Evolutionary conservation across 2,797 vertebrate species (phyloP), one percentile per base, ranked within the genome.

Genomic region (Malurus leucopterus): DNA sequence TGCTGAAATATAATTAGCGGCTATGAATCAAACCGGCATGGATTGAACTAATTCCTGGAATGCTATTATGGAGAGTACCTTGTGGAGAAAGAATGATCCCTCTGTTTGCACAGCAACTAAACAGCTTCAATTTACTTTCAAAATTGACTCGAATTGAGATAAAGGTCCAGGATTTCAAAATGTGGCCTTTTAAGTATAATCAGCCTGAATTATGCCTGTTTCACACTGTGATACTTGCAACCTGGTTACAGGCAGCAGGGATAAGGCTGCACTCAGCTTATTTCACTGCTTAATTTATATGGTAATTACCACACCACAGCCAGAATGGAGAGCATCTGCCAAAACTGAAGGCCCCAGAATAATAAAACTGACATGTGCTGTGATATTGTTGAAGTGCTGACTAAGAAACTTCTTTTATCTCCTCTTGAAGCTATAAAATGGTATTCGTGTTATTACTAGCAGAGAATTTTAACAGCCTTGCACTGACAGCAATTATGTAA

Each of bases 401-500:
- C 96, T 97, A 95, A 96, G 96, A 95, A 92, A 94, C 94, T 97
- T 96, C 96, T 96, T 97, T 97, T 95, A 96, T 97, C 96, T 96
- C 90, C 94, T 96, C 96, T 96, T 81, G 92, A 97, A 95, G 95
- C 96, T 95, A 90, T 95, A 96, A 96, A 97, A 95, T 92, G 91
- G 93, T 91, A 96, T 96, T 96, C 81, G 22, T 97, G 96, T 96
- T 97, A 96, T 96, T 97, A 97, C 96, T 97, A 97, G 95, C 95
- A 63, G 89, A 95, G 97, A 95, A 97, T 97, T 97, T 96, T 97
- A 97, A 96, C 96, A 96, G 96, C 96, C 95, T 94, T 96, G 96
- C 96, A 96, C 81, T 96, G 96, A 96, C 96, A 97, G 96, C 96
- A 96, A 96, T 97, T 97, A 97, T 97, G 96, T 98, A 97, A 97